phyloP scores from a whole-genome alignment of 30 jellyfish, hydroid and myxozoan species.

The Aurelia aurita complex sp. Pacific region DNA sequence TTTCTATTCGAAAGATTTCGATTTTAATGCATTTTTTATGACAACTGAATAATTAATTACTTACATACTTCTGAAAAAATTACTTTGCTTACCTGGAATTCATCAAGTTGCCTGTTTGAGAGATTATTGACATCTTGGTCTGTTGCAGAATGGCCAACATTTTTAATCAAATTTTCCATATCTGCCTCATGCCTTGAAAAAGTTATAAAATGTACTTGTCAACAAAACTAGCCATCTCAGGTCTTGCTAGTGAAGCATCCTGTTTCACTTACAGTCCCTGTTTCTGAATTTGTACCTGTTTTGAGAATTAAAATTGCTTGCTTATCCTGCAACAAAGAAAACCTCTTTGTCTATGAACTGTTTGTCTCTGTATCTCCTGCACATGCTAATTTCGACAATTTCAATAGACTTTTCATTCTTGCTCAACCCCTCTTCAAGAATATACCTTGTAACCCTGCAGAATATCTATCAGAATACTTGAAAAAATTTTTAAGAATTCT shows the following conservation, averaged over 20 bases:
- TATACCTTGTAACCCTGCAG: too few species aligned
- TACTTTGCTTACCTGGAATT: constrained; percentile 73
- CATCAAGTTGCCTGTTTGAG: constrained; percentile 87
- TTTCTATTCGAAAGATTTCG: not conserved
- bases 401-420: too few species aligned
- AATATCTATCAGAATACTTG: too few species aligned
- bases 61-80: not conserved
- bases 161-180: constrained; percentile 66
- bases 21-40: not conserved
- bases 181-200: constrained; percentile 79
- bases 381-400: too few species aligned
- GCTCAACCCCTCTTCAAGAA: too few species aligned
- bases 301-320: too few species aligned
- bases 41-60: not conserved
- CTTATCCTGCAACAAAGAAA: too few species aligned
- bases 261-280: too few species aligned
- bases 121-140: constrained; percentile 86
- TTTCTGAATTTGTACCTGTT: too few species aligned
- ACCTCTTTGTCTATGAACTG: too few species aligned
- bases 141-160: constrained; percentile 72
- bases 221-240: not conserved
- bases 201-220: not conserved
- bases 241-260: too few species aligned
- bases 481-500: not conserved
- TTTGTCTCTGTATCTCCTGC: too few species aligned